Evolutionary conservation across 2,888 invertebrate genomes (phyloP).

Genomic region (Thymelicus sylvestris): DNA sequence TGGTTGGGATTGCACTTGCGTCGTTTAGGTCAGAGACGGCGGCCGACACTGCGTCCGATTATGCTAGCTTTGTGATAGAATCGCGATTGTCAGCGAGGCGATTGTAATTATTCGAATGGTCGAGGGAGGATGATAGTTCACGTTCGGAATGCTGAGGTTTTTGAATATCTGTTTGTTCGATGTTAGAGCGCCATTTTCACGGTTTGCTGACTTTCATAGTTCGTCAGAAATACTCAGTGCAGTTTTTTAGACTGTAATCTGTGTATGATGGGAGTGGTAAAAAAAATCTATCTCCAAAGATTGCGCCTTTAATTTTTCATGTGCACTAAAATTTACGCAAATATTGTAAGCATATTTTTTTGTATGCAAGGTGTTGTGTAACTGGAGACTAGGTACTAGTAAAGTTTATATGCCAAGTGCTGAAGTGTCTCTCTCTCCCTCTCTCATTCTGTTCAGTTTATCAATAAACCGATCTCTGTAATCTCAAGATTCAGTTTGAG

Average conservation of each 20-base stretch:
- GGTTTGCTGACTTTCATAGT: slow-evolving; percentile 36
- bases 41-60: slow-evolving; percentile 78
- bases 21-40: slow-evolving; percentile 56
- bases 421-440: too few species aligned
- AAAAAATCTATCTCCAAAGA: not conserved
- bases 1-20: slow-evolving; percentile 50
- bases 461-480: too few species aligned
- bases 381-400: too few species aligned
- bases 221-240: slow-evolving; percentile 33
- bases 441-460: too few species aligned
- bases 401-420: too few species aligned
- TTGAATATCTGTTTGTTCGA: slow-evolving; percentile 66
- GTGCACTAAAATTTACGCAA: too few species aligned
- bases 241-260: not conserved
- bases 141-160: slow-evolving; percentile 59
- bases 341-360: too few species aligned
- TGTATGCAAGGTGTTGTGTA: too few species aligned
- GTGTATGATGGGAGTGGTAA: not conserved
- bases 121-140: slow-evolving; percentile 62
- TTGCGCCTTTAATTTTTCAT: too few species aligned
- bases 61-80: slow-evolving; percentile 82
- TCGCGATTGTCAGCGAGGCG: slow-evolving; percentile 84
- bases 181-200: slow-evolving; percentile 38
- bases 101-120: slow-evolving; percentile 81
- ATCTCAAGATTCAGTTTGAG: too few species aligned